These are phyloP conservation scores for Sweltsa coloradensis DNA, from an alignment of 1,140 invertebrate genomes.

Conservation along the genomic window DNA sequence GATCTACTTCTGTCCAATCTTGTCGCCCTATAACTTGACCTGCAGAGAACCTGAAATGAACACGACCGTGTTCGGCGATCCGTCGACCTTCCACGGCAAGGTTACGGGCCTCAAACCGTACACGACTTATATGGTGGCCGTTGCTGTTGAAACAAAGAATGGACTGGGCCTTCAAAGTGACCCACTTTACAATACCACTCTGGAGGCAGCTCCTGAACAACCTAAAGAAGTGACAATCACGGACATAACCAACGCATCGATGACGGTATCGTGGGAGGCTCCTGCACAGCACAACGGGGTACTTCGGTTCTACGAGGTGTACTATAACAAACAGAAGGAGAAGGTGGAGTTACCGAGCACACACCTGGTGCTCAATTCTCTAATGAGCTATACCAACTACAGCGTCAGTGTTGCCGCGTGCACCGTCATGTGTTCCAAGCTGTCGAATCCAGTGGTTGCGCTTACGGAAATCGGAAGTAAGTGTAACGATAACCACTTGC, in stretches of 20 bases:
- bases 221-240: conserved; percentile 34
- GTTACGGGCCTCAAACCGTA: conserved; percentile 50
- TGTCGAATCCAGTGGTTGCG: conserved; percentile 31
- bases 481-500: too few species aligned
- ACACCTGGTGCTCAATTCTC: conserved; percentile 20
- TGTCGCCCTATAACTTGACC: conserved; percentile 33
- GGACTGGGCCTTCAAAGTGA: conserved; percentile 58
- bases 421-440: conserved; percentile 47
- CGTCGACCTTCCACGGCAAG: conserved; percentile 26
- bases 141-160: conserved; percentile 57
- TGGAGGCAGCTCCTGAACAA: conserved; percentile 49
- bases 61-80: conserved; percentile 34
- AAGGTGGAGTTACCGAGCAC: background rate
- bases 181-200: conserved; percentile 50
- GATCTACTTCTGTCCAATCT: conserved; percentile 53
- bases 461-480: conserved; percentile 45
- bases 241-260: conserved; percentile 50
- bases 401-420: conserved; percentile 53
- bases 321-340: conserved; percentile 25
- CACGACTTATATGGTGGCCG: conserved; percentile 60
- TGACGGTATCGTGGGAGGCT: conserved; percentile 53
- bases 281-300: conserved; percentile 60
- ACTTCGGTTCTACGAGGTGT: conserved; percentile 55
- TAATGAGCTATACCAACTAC: conserved; percentile 45
- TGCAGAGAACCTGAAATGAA: conserved; percentile 31